Evolutionary conservation across 2,797 vertebrate species (phyloP).

Genomic region (Mycteria americana): DNA sequence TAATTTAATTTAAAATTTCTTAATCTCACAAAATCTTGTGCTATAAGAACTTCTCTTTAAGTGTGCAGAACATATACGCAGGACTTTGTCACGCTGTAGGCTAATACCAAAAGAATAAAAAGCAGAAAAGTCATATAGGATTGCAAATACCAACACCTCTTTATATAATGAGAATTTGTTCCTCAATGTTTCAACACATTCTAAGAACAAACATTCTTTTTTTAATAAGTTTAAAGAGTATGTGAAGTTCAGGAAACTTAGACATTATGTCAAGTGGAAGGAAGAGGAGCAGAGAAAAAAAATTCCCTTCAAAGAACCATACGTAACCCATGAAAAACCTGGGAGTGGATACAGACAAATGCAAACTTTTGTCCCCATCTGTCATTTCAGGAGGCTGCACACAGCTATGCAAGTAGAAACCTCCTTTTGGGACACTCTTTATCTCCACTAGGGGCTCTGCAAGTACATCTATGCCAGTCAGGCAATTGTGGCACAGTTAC

Average conservation of each 20-base stretch:
- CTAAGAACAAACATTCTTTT: background rate
- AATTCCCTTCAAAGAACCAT: background rate
- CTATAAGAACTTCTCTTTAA: background rate
- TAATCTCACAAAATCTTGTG: background rate
- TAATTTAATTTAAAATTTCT: background rate
- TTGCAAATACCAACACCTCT: background rate
- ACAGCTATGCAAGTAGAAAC: background rate
- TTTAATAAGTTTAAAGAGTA: background rate
- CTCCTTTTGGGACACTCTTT: background rate
- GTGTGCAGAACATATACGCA: background rate
- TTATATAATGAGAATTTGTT: background rate
- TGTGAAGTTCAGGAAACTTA: background rate
- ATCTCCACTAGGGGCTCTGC: background rate
- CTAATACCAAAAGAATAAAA: background rate
- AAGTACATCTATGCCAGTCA: background rate
- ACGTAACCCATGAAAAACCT: background rate
- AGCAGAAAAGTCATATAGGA: background rate
- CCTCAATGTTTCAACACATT: background rate
- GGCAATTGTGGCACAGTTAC: background rate
- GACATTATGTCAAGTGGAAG: background rate
- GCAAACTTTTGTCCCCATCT: background rate
- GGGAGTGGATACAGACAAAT: background rate
- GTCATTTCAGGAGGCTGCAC: background rate
- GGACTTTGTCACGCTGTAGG: background rate
- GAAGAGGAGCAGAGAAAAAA: background rate